phyloP scores from a whole-genome alignment of 2,797 vertebrate species.

The Pagetopsis macropterus region DNA sequence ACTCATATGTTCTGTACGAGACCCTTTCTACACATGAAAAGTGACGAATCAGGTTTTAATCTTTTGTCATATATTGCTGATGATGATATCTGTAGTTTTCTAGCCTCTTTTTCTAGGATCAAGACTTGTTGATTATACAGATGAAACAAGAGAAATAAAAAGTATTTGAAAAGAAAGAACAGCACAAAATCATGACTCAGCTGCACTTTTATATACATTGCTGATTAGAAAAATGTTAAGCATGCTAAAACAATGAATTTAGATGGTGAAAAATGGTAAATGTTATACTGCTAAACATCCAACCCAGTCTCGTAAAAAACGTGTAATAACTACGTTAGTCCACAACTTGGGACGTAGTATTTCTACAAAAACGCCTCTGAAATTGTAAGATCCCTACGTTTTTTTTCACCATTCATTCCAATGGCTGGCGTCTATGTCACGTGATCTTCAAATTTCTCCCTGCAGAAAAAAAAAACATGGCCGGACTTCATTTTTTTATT shows the following conservation, averaged over 20 bases:
- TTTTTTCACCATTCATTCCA: too few species aligned
- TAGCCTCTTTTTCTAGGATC: neutral
- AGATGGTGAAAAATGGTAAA: neutral
- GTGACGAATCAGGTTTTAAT: neutral
- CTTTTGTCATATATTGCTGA: neutral
- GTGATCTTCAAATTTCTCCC: too few species aligned
- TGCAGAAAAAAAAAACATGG: too few species aligned
- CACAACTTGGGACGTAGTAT: too few species aligned
- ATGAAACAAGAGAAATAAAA: slow-evolving; percentile 12
- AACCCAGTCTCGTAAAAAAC: too few species aligned
- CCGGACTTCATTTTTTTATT: too few species aligned
- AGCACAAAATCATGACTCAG: slow-evolving; percentile 7
- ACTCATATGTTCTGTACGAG: neutral
- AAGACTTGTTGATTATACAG: slow-evolving; percentile 3
- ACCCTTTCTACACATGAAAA: neutral
- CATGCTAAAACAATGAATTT: neutral
- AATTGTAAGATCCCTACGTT: too few species aligned
- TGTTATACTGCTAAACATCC: neutral
- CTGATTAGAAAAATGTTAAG: neutral
- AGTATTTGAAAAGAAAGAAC: slow-evolving; percentile 4
- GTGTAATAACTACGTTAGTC: too few species aligned
- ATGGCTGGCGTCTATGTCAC: too few species aligned
- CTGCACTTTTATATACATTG: neutral
- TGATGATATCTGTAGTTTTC: slow-evolving; percentile 5
- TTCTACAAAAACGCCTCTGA: too few species aligned